Conservation (phyloP, 2,797 vertebrate species). For the Peromyscus melanophrys region DNA sequence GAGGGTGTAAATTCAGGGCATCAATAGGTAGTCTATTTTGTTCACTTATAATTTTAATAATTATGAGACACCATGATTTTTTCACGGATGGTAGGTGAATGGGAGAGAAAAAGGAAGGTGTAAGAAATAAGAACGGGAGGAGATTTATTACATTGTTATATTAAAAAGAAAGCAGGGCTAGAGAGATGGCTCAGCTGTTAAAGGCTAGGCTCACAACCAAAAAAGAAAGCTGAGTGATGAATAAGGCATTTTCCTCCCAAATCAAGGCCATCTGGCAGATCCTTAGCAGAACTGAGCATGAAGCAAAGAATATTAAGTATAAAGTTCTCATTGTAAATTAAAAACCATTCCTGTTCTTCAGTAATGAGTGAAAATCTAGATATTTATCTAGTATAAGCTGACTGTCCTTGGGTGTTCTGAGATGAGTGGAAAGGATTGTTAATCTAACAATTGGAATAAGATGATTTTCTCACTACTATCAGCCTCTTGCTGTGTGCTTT, state of each 20-base stretch:
- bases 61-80: constrained; percentile 43
- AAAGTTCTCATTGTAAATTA: constrained; percentile 42
- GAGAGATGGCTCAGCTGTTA: neutral
- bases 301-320: constrained; percentile 64
- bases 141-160: constrained; percentile 3
- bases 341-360: constrained; percentile 58
- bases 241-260: constrained; percentile 25
- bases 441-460: constrained; percentile 60
- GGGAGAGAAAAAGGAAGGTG: neutral
- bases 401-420: neutral
- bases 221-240: constrained; percentile 56
- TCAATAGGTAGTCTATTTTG: neutral
- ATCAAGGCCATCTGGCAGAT: constrained; percentile 67
- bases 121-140: constrained; percentile 21
- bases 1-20: neutral
- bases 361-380: constrained; percentile 31
- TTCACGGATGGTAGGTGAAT: neutral
- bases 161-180: constrained; percentile 5
- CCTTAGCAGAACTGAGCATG: constrained; percentile 52
- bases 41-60: constrained; percentile 37
- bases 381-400: constrained; percentile 43
- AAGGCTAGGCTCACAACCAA: neutral
- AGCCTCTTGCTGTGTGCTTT: constrained; percentile 29
- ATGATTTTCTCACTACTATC: constrained; percentile 2
- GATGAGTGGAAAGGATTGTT: neutral